Percentiles rank a stretch among this genome's conserved stretches.
Conservation (phyloP, 2,888 invertebrate genomes). For the Leuctra nigra region DNA sequence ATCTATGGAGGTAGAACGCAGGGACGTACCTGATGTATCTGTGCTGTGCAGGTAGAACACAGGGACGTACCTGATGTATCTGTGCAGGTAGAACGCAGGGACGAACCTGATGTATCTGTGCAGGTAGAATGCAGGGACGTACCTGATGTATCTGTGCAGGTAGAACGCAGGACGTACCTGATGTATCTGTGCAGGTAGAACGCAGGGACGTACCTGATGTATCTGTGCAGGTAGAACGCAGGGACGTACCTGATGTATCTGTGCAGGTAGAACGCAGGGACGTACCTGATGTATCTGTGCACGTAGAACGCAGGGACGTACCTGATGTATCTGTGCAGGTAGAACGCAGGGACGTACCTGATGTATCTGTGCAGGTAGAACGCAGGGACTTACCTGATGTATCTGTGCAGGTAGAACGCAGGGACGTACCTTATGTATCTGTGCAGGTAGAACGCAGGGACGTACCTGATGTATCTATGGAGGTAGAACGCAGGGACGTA, state of each 20-base stretch:
- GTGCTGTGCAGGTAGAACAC: conserved; percentile 42
- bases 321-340: not conserved
- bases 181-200: conserved; percentile 43
- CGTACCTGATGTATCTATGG: not conserved
- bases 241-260: no score
- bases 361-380: no score
- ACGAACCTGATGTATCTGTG: no score
- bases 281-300: no score
- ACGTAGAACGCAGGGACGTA: not conserved
- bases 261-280: conserved; percentile 40
- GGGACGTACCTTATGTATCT: no score
- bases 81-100: conserved; percentile 40
- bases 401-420: no score
- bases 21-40: no score
- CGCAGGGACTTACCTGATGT: no score
- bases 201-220: conserved; percentile 37
- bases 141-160: no score
- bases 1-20: conserved; percentile 41
- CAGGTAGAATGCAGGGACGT: conserved; percentile 39
- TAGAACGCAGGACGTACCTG: conserved; percentile 39
- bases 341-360: not conserved
- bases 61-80: no score
- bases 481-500: not conserved
- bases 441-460: no score
- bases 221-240: conserved; percentile 41